Evolutionary conservation across 2,888 invertebrate genomes (phyloP), one percentile per base, ranked within the genome.

Genomic region (Dryococelus australis): DNA sequence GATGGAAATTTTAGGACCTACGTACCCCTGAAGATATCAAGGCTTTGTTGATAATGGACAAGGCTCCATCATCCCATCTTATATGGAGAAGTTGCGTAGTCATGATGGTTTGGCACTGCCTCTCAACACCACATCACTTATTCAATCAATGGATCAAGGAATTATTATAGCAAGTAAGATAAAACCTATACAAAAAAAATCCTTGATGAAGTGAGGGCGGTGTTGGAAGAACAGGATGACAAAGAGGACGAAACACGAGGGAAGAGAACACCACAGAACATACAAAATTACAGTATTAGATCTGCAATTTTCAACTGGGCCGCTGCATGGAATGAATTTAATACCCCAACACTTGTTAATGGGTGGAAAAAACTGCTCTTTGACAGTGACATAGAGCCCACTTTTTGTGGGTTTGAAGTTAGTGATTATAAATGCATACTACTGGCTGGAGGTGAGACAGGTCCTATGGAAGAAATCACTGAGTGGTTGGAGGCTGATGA

Each of bases 271-370:
- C 27, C 80, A 3, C 28, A 80, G 24, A 85, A 85, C 20, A 43
- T 80, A 0, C 0, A 13, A n/a, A 79, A 6, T 27, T 86, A 80
- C 65, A 85, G 35, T 24, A 86, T 79, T 0, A 80, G 80, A 8
- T 86, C 86, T 43, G 79, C 86, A 28, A 86, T 86, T n/a, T 86
- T 80, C 43, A 79, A 86, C 5, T 86, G 43, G 79, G n/a, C 80
- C 20, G 2, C 4, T 35, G 43, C 43, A n/a, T 86, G 80, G 80
- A 86, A 80, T 5, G 26, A 86, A 79, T 43, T 79, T 3, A 65
- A 65, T 10, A 78, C 26, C 0, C 9, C n/a, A 10, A 43, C 43
- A 35, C 43, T 86, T 16, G 26, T 20, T 10, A 86, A 80, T 27
- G 13, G 13, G 12, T 86, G 86, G 79, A 79, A 79, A 9, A 10